Evolutionary conservation across 2,113 vertebrate species (phyloP), one percentile per base, ranked within the genome.

Genomic region (Bostrychus sinensis): DNA sequence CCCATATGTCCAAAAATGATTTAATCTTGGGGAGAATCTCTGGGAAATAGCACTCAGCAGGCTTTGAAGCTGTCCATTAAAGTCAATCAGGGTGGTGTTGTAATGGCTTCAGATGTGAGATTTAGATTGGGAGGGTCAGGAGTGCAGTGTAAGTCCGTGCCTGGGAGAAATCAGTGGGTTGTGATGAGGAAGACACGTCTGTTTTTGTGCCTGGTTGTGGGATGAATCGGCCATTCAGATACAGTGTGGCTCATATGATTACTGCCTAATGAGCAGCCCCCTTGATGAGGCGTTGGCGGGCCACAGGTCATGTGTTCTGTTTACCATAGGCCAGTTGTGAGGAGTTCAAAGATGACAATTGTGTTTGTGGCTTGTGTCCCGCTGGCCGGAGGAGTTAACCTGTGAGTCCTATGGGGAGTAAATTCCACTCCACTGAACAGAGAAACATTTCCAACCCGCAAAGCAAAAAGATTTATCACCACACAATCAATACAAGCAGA

Each of bases 261-360:
- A 84, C 26, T 7, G 12, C 41, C 72, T 88, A 80, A 89, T 81
- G 76, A 82, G 20, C 48, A 9, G 8, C 78, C 80, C 45, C 80
- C 53, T 70, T 26, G 3, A 46, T 62, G 30, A 63, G 11, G 5
- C 0, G 28, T 16, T 32, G 55, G 58, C 37, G 37, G 17, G 12
- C 17, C 26, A 62, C 13, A 39, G n/a, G 30, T 9, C 54, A 23
- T 9, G 3, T 43, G 42, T 73, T 13, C 58, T 26, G 38, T 46
- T 48, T 65, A 13, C 42, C 56, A 46, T 12, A 46, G 22, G 13
- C 3, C 0, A 48, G 22, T 48, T 62, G 16, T 67, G 23, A 34
- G 16, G 25, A 20, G 23, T 53, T 56, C 14, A 70, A 70, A 63
- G 16, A 56, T 37, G 25, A 36, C 25, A 23, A 46, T 73, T 16